Base-by-base conservation (phyloP, 2,113 vertebrate genomes). In the Noturus placidus region DNA sequence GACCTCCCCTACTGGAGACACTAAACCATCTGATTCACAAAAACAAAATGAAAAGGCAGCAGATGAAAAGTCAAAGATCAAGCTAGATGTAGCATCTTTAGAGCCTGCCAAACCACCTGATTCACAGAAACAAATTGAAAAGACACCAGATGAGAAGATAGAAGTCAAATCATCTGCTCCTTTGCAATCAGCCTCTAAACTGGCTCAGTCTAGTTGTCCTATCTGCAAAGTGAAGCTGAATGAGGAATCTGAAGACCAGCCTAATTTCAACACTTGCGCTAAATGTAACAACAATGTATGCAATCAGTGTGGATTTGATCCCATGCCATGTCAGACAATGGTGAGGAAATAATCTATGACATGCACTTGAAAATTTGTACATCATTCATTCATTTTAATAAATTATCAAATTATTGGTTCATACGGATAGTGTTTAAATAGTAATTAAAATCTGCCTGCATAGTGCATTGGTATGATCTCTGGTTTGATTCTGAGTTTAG, bases 261-360 rank as follows among this genome's bases (percentile, higher is more conserved):
- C 96, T 80, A 99, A 99, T 93, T 98, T 96, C 92, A 97, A 95
- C 92, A 96, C 93, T 0, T 99, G 98, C 81, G 99, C 98, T 0
- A 96, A 97, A 90, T 99, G 98, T 94, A 97, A 96, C 67, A 95
- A 93, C 1, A 93, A 93, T 38, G 97, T 99, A 87, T 99, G 98
- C 93, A 98, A 94, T 90, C 94, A 97, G 25, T 99, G 98, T 95
- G 98, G 98, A 80, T 99, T 99, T 89, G 97, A 97, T 90, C 97
- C 97, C 0, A 94, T 93, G 92, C 94, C 93, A 91, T 90, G 91
- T 65, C 90, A 95, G 20, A 94, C 96, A 94, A 96, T 93, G 94
- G 97, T 98, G 93, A 90, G 76, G 33, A 72, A 70, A 17, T 50
- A 70, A 7, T 35, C 30, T 57, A 22, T 74, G 33, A 38, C 52